Evolutionary conservation across 2,888 invertebrate species (phyloP), one percentile per base, ranked within the genome.

Genomic region (Tribolium freemani): DNA sequence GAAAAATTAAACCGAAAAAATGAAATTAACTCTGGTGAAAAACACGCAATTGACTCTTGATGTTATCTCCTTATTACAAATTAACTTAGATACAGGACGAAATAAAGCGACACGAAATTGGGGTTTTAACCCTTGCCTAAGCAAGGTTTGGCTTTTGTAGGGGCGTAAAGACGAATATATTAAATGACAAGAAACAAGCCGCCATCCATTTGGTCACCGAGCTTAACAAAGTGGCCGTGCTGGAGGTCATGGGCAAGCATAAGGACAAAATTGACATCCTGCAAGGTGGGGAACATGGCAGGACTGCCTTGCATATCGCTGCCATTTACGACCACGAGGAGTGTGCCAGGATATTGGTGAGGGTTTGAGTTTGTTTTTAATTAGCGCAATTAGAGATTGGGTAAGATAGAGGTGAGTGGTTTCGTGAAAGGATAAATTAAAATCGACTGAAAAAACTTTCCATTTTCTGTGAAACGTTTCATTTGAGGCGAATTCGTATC

Each of bases 271-370:
- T 95, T 75, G 91, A 95, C 84, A 91, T 93, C 1, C 91, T 94
- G 78, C 90, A 93, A 77, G 93, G 93, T 0, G 96, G 95, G 0
- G 93, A 92, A 81, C 93, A 93, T 77, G 95, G 95, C 0, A 88
- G 93, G 21, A 94, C 94, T 0, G 94, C 96, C 0, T 88, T 96
- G 0, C 96, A 96, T 82, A 89, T 94, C 73, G 95, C 96, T 0
- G 96, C 96, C 5, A 94, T 94, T 68, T 93, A 93, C 79, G 95
- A 96, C 84, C 92, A 93, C 82, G 94, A 93, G 73, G 91, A 93
- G 79, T 95, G 95, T 84, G 95, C 95, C 9, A 89, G 92, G 82
- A 90, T 95, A 77, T 87, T 96, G 89, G 96, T 96, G 89, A 88
- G 88, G 38, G 38, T 38, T 38, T 38, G 5, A 38, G 8, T 38